phyloP scores from a whole-genome alignment of 2,888 invertebrate species.

The Mesorhabditis sp. region DNA sequence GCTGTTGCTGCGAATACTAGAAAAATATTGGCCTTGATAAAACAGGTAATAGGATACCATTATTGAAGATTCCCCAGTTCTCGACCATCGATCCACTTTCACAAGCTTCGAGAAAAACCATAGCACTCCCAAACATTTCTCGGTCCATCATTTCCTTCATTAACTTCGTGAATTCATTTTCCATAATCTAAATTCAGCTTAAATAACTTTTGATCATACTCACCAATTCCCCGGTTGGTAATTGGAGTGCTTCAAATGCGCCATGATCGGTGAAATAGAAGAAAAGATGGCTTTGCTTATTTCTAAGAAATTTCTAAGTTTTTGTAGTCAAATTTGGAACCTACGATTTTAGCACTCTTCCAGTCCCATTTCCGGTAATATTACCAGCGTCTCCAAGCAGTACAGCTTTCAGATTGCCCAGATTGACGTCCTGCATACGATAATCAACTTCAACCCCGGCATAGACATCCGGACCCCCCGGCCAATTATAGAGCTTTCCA shows the following conservation, averaged over 20 bases:
- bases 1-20: background rate
- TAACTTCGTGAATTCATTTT: conserved; percentile 47
- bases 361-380: conserved; percentile 61
- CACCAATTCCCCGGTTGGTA: conserved; percentile 59
- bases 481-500: conserved; percentile 64
- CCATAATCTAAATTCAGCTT: conserved; percentile 55
- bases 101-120: conserved; percentile 66
- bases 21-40: background rate
- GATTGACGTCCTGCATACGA: conserved; percentile 12
- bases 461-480: conserved; percentile 65
- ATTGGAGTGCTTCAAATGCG: conserved; percentile 64
- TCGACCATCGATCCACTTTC: conserved; percentile 67
- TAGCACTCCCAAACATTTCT: conserved; percentile 62
- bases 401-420: conserved; percentile 49
- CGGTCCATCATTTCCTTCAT: conserved; percentile 58
- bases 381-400: conserved; percentile 62
- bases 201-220: background rate
- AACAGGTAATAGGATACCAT: background rate
- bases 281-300: conserved; percentile 65
- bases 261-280: conserved; percentile 67
- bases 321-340: background rate
- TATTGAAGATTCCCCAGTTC: conserved; percentile 23
- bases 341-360: conserved; percentile 61
- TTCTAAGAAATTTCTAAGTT: conserved; percentile 34
- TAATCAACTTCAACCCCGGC: conserved; percentile 65